phyloP scores from a whole-genome alignment of 2,888 invertebrate species.

The Idaea dimidiata region DNA sequence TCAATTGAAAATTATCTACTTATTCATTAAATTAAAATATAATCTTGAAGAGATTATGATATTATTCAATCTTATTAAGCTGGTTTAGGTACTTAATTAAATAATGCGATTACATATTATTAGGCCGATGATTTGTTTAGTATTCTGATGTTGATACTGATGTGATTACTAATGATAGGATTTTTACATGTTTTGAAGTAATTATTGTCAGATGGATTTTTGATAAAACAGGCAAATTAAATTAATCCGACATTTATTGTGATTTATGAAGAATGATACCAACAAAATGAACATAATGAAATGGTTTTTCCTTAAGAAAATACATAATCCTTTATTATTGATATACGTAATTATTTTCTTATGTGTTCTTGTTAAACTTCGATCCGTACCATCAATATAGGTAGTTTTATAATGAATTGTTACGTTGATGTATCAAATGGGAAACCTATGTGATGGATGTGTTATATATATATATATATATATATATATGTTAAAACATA shows the following conservation, averaged over 20 bases:
- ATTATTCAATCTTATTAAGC: not conserved
- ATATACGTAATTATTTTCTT: too few relatives aligned
- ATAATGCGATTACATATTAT: conserved; percentile 3
- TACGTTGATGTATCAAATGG: too few relatives aligned
- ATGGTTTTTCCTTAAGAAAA: too few relatives aligned
- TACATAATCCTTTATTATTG: too few relatives aligned
- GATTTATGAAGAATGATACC: not conserved
- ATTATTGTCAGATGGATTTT: not conserved
- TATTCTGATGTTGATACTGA: not conserved
- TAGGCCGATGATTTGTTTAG: not conserved
- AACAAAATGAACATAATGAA: too few relatives aligned
- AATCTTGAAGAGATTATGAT: not conserved
- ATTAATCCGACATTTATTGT: not conserved
- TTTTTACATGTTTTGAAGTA: not conserved
- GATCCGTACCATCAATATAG: too few relatives aligned
- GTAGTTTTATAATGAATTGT: too few relatives aligned
- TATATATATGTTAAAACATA: too few relatives aligned
- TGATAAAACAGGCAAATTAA: not conserved
- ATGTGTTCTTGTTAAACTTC: too few relatives aligned
- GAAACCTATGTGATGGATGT: too few relatives aligned
- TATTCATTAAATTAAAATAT: not conserved
- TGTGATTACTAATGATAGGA: not conserved
- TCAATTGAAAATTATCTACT: conserved; percentile 7
- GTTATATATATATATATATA: too few relatives aligned
- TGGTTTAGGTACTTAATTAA: not conserved